Evolutionary conservation across 2,888 invertebrate genomes (phyloP).

Genomic region (Acrocyrtus sp.): DNA sequence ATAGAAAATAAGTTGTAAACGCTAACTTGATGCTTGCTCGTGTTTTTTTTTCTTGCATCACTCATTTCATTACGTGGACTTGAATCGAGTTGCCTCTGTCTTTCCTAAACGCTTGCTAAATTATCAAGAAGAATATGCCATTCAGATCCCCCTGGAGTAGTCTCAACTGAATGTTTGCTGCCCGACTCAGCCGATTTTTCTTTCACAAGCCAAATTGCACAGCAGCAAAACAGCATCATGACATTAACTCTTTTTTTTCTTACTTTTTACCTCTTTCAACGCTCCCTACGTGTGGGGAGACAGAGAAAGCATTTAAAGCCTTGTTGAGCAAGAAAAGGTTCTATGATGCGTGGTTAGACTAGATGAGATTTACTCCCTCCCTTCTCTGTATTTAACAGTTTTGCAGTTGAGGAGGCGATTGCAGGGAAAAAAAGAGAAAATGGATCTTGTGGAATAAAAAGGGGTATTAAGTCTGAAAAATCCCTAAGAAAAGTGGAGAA

Average conservation of each 20-base stretch:
- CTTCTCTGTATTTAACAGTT: background rate
- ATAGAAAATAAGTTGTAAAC: constrained; percentile 32
- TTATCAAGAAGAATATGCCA: background rate
- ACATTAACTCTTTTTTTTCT: background rate
- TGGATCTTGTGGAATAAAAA: constrained; percentile 46
- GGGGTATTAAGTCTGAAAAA: constrained; percentile 48
- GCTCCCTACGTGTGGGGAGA: too few species aligned
- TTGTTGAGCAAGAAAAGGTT: constrained; percentile 24
- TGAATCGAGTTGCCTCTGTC: background rate
- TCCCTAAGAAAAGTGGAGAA: constrained; percentile 50
- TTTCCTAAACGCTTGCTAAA: background rate
- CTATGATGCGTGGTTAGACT: constrained; percentile 15
- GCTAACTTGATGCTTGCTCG: constrained; percentile 6
- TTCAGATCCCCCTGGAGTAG: background rate
- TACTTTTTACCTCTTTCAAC: background rate
- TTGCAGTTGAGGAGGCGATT: background rate
- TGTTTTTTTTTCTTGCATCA: constrained; percentile 14
- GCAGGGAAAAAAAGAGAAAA: constrained; percentile 15
- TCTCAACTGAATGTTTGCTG: too few species aligned
- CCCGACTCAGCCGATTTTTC: background rate
- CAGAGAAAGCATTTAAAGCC: constrained; percentile 10
- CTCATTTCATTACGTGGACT: background rate
- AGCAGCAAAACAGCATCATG: background rate
- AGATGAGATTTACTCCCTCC: constrained; percentile 46
- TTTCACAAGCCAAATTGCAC: background rate